These are phyloP conservation scores for Hyperoplus lanceolatus DNA, from an alignment of 2,797 vertebrate genomes.

Conservation along the genomic window DNA sequence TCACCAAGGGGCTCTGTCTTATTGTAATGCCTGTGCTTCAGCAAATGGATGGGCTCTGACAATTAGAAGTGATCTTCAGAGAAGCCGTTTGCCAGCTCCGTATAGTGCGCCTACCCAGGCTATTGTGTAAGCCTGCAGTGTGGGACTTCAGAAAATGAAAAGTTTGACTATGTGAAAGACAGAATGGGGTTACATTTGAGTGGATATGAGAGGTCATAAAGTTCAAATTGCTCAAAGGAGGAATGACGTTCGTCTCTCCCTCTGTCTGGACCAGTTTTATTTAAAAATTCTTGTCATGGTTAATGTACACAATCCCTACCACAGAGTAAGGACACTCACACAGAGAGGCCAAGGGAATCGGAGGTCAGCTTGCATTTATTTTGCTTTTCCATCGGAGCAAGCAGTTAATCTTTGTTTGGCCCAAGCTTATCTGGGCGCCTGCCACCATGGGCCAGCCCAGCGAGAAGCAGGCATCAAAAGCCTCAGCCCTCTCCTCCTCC, in stretches of 20 bases:
- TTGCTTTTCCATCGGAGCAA: slow-evolving; percentile 75
- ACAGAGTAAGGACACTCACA: slow-evolving; percentile 56
- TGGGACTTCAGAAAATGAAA: slow-evolving; percentile 43
- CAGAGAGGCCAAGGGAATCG: slow-evolving; percentile 70
- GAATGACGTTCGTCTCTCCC: slow-evolving; percentile 38
- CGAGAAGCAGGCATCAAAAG: slow-evolving; percentile 61
- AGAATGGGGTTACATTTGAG: slow-evolving; percentile 43
- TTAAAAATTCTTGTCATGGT: slow-evolving; percentile 66
- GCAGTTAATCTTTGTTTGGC: slow-evolving; percentile 81
- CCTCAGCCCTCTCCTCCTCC: slow-evolving; percentile 47
- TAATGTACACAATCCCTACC: slow-evolving; percentile 63
- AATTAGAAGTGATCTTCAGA: slow-evolving; percentile 45
- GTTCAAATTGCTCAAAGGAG: slow-evolving; percentile 50
- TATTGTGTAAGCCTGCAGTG: slow-evolving; percentile 26
- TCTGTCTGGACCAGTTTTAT: slow-evolving; percentile 36
- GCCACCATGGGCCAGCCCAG: slow-evolving; percentile 72
- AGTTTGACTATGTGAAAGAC: slow-evolving; percentile 38
- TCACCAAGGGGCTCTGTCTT: slow-evolving; percentile 27
- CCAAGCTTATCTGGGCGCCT: slow-evolving; percentile 80
- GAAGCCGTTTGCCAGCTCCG: slow-evolving; percentile 15
- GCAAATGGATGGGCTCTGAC: slow-evolving; percentile 14
- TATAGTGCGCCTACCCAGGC: slow-evolving; percentile 17
- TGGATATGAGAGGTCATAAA: slow-evolving; percentile 51
- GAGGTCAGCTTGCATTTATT: slow-evolving; percentile 73
- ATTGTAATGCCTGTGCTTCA: slow-evolving; percentile 22